phyloP scores from a whole-genome alignment of 2,888 invertebrate species.

The Pyrgus malvae region DNA sequence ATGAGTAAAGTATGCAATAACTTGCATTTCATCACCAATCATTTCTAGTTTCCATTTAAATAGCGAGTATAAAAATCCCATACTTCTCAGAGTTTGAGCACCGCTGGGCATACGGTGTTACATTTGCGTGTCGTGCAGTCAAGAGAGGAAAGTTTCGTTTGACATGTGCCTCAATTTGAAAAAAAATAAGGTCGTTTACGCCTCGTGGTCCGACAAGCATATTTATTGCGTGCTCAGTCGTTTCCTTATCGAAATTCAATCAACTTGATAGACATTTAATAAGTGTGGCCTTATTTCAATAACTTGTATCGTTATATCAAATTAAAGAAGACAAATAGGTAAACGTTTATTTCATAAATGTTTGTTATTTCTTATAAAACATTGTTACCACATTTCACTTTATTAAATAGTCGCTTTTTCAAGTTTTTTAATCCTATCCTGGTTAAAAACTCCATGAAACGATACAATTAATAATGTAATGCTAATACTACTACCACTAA shows the following conservation, averaged over 20 bases:
- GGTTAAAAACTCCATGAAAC: too few species aligned
- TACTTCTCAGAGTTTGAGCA: background rate
- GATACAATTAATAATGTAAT: too few species aligned
- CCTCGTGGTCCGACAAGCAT: constrained; percentile 26
- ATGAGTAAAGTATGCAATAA: too few species aligned
- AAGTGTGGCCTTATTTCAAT: constrained; percentile 16
- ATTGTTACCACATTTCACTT: too few species aligned
- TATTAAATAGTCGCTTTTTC: too few species aligned
- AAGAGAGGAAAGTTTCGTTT: constrained; percentile 26
- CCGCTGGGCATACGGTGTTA: constrained; percentile 8
- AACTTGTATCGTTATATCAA: constrained; percentile 3
- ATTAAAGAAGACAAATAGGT: background rate
- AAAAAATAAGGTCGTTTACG: constrained; percentile 34
- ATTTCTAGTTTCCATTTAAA: too few species aligned
- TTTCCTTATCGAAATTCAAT: constrained; percentile 32
- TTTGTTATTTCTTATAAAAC: too few species aligned
- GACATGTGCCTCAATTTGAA: constrained; percentile 32
- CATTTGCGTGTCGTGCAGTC: constrained; percentile 29
- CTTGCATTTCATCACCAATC: too few species aligned
- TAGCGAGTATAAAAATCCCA: background rate
- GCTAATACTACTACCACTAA: too few species aligned
- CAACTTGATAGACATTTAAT: constrained; percentile 24
- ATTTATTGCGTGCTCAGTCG: constrained; percentile 35
- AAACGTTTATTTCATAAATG: too few species aligned
- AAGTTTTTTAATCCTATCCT: too few species aligned